A percentile compares a stretch with the other conserved stretches of the same genome.
phyloP scores from a whole-genome alignment of 2,113 vertebrate genomes.

The Saccopteryx leptura region DNA sequence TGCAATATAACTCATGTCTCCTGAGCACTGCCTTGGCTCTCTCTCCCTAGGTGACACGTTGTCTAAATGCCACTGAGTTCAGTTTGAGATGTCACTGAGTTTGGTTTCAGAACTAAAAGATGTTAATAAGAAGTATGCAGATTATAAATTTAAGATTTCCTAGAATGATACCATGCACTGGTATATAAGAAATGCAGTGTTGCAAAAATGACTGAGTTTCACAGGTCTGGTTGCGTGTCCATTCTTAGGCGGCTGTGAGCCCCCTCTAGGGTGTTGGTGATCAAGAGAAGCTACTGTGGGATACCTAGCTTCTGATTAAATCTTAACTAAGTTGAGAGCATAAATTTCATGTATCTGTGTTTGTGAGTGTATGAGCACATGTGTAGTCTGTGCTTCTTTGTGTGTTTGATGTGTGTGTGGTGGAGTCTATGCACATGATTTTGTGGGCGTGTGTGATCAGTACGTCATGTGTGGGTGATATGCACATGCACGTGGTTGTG shows the following conservation, averaged over 20 bases:
- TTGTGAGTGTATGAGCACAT: neutral
- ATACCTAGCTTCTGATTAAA: neutral
- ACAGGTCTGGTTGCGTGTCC: neutral
- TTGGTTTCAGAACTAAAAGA: neutral
- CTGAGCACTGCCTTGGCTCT: neutral
- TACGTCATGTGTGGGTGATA: neutral
- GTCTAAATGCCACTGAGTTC: neutral
- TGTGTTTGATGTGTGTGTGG: neutral
- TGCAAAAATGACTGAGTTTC: slow-evolving; percentile 41
- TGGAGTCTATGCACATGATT: neutral
- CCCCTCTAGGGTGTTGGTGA: neutral
- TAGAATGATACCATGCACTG: neutral
- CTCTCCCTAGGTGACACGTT: neutral
- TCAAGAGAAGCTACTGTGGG: neutral
- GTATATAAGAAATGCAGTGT: neutral
- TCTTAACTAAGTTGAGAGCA: neutral
- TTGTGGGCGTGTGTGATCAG: neutral
- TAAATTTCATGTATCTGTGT: neutral
- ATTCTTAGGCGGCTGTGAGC: neutral
- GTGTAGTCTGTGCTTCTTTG: neutral
- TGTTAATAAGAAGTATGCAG: neutral
- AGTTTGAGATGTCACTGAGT: neutral
- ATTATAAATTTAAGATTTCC: neutral
- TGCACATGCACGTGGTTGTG: rapidly evolving
- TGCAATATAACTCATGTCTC: neutral